Evolutionary conservation across 2,797 vertebrate species (phyloP).

Genomic region (Apogon hyalosoma): DNA sequence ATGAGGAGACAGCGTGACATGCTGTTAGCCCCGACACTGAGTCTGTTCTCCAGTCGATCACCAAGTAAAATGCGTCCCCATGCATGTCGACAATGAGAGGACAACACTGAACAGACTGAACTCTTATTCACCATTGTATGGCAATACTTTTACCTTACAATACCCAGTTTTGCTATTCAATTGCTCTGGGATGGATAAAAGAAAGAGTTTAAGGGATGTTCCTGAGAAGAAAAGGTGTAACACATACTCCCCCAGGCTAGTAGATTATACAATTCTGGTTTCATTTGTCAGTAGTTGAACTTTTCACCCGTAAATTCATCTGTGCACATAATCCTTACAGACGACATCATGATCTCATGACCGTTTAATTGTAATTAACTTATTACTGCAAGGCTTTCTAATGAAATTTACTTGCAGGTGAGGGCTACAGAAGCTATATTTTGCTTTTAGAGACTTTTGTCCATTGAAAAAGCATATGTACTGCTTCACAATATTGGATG

Average conservation of each 20-base stretch:
- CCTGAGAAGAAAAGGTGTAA: not conserved
- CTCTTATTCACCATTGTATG: slow-evolving; percentile 47
- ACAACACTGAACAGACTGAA: slow-evolving; percentile 32
- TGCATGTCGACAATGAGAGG: slow-evolving; percentile 4
- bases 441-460: no score
- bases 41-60: slow-evolving; percentile 23
- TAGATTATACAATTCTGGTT: not conserved
- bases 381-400: slow-evolving; percentile 2
- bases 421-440: no score
- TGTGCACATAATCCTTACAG: not conserved
- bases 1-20: slow-evolving; percentile 60
- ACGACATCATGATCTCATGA: slow-evolving; percentile 8
- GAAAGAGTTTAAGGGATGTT: slow-evolving; percentile 15
- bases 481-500: no score
- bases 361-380: slow-evolving; percentile 13
- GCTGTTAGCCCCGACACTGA: slow-evolving; percentile 20
- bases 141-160: slow-evolving; percentile 5
- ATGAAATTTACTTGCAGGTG: slow-evolving; percentile 4
- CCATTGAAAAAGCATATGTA: no score
- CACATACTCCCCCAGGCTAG: not conserved
- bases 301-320: slow-evolving; percentile 23
- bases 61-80: slow-evolving; percentile 11
- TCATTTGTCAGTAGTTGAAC: not conserved
- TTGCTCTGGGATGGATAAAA: slow-evolving; percentile 4
- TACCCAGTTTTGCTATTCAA: slow-evolving; percentile 21